Base-by-base conservation (phyloP, 2,797 vertebrate genomes). In the Capromys pilorides region DNA sequence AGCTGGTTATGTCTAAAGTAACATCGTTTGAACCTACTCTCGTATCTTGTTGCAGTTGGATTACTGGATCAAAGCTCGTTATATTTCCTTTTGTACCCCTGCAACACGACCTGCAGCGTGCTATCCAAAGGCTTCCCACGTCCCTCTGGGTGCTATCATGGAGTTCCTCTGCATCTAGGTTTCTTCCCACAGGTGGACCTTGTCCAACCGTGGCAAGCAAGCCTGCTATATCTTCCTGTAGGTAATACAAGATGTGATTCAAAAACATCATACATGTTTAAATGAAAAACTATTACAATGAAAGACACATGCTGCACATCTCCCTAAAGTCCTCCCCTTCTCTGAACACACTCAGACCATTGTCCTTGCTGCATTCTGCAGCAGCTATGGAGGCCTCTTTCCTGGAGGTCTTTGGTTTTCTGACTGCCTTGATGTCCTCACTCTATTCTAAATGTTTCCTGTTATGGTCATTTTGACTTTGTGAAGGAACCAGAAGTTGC, bases 1-100 rank as follows among this genome's bases (percentile, higher is more conserved):
- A n/a, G 6, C 21, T 1, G 19, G 9, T 51, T 49, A 39, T 54
- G 6, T 91, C n/a, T 57, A n/a, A 77, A 59, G 31, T 21, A 64
- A 49, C 8, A 12, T 12, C 11, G 21, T 6, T 54, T 19, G 4
- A 61, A 59, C 3, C 33, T 9, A 0, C 16, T 41, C 4, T 11
- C 6, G 22, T 2, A 18, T 24, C 26, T 84, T 61, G 45, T 2
- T 2, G 24, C 18, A 31, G 6, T 7, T 79, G 54, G 26, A 14
- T n/a, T 78, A 88, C 59, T 88, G 33, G 64, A 66, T 18, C 21
- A 22, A 51, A 18, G 19, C 14, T 31, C 9, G 8, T 4, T 31
- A 6, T 51, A 24, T 36, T 45, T 2, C 11, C 7, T n/a, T 62
- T 49, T 19, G 7, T 39, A 10, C 5, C 6, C 14, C 14, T 19